Conservation (phyloP, 2,888 invertebrate species). For the Nysson spinosus region DNA sequence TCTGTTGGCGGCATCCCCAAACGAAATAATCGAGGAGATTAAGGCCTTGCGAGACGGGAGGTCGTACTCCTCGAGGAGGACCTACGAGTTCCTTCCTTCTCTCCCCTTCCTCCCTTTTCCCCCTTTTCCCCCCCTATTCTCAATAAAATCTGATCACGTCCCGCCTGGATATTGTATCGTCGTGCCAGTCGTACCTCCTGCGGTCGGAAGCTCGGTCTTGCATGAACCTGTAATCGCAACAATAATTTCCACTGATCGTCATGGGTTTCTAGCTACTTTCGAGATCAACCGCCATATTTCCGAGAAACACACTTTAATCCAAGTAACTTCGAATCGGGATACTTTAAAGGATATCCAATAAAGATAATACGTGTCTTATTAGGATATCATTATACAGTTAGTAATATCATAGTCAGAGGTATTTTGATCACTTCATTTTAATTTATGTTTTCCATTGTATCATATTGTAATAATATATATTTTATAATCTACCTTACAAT, state of each 20-base stretch:
- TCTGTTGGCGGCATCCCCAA: slow-evolving; percentile 64
- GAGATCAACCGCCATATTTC: too few relatives aligned
- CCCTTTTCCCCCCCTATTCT: slow-evolving; percentile 4
- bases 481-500: too few relatives aligned
- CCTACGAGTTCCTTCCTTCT: neutral
- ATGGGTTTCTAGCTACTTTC: neutral
- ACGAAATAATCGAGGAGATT: slow-evolving; percentile 62
- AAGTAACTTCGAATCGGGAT: too few relatives aligned
- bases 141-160: slow-evolving; percentile 55
- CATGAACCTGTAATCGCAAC: slow-evolving; percentile 40
- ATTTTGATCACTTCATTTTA: too few relatives aligned
- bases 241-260: slow-evolving; percentile 20
- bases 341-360: too few relatives aligned
- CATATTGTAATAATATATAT: too few relatives aligned
- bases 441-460: too few relatives aligned
- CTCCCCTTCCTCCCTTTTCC: neutral
- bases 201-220: slow-evolving; percentile 30
- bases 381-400: too few relatives aligned
- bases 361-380: too few relatives aligned
- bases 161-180: slow-evolving; percentile 42
- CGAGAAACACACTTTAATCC: too few relatives aligned
- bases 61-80: too few relatives aligned
- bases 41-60: slow-evolving; percentile 50
- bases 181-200: slow-evolving; percentile 33
- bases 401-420: too few relatives aligned